phyloP scores from a whole-genome alignment of 2,113 vertebrate genomes.

The Syrrhaptes paradoxus region DNA sequence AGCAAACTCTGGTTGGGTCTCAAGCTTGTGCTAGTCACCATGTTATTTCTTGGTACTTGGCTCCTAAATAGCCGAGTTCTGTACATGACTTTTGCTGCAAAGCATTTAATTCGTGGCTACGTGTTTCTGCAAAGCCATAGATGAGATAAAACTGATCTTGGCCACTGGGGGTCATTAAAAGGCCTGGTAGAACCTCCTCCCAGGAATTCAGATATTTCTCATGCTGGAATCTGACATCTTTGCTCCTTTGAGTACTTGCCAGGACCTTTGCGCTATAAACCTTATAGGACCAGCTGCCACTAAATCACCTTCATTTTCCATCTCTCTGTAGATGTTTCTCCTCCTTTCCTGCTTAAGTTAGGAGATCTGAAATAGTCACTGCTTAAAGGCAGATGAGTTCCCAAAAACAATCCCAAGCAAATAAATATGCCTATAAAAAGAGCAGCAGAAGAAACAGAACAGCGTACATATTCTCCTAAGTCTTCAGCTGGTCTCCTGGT shows the following conservation, averaged over 20 bases:
- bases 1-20: not conserved
- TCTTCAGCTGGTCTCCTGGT: not conserved
- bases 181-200: constrained; percentile 46
- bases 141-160: constrained; percentile 32
- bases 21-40: not conserved
- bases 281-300: not conserved
- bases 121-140: not conserved
- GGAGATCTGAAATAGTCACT: not conserved
- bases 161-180: constrained; percentile 69
- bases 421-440: not conserved
- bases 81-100: not conserved
- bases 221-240: not conserved
- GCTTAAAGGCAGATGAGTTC: not conserved
- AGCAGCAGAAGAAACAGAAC: not conserved
- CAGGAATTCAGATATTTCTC: not conserved
- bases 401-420: not conserved
- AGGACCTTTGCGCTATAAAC: not conserved
- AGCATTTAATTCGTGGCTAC: not conserved
- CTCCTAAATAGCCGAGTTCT: not conserved
- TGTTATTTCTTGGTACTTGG: accelerated
- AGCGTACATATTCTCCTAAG: not conserved
- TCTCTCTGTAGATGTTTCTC: not conserved
- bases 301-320: not conserved
- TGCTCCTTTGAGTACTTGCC: not conserved
- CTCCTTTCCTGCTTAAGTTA: not conserved